phyloP scores from a whole-genome alignment of 2,113 vertebrate species.

The Cynocephalus volans region DNA sequence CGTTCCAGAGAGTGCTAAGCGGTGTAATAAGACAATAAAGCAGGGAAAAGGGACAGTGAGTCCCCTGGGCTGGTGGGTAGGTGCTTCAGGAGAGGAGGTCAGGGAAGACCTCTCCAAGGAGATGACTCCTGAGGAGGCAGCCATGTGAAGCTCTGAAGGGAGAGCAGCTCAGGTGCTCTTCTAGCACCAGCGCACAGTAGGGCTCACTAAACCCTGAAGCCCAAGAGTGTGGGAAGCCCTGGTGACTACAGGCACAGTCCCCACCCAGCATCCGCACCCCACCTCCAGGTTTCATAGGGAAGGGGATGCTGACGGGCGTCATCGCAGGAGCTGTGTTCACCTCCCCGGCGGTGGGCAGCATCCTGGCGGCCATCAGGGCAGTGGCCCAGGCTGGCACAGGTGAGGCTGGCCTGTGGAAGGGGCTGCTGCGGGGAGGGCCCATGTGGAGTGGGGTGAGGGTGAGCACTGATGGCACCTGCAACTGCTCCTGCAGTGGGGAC shows the following conservation, averaged over 20 bases:
- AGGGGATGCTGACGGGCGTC: conserved; percentile 96
- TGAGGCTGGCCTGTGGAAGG: background rate
- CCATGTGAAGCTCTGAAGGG: background rate
- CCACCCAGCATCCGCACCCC: background rate
- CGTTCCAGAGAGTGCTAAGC: background rate
- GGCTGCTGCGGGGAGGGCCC: fast-evolving
- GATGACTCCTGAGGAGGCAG: background rate
- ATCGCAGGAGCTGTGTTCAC: conserved; percentile 96
- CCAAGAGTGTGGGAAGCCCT: background rate
- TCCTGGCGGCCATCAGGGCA: conserved; percentile 94
- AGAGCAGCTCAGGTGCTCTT: too few species aligned
- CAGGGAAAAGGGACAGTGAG: background rate
- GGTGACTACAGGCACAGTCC: background rate
- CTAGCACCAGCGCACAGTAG: background rate
- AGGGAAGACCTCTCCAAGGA: background rate
- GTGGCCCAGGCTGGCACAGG: conserved; percentile 92
- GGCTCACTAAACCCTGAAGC: background rate
- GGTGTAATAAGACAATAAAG: background rate
- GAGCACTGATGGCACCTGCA: background rate
- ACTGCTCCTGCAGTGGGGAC: conserved; percentile 86
- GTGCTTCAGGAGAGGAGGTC: background rate
- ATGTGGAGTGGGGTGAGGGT: background rate
- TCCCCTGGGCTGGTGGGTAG: background rate
- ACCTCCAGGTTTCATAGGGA: conserved; percentile 94
- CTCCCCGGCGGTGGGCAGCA: conserved; percentile 94